Evolutionary conservation across 1,140 invertebrate genomes (phyloP).

Genomic region (Drosophila ironensis): DNA sequence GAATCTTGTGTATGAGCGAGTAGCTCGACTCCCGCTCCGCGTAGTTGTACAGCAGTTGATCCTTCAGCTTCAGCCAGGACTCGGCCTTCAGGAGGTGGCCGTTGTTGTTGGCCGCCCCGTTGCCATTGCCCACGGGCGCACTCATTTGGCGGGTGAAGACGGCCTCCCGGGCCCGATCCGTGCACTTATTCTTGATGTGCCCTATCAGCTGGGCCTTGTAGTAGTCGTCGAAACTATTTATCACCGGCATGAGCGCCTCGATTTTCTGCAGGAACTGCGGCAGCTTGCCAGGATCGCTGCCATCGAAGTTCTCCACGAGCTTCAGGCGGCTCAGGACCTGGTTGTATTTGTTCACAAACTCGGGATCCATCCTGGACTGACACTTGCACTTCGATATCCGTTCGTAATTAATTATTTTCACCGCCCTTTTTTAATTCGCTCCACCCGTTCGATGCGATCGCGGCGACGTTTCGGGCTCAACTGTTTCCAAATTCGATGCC

Average conservation of each 20-base stretch:
- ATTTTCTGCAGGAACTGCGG: constrained; percentile 66
- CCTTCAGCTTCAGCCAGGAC: constrained; percentile 65
- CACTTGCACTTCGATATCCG: neutral
- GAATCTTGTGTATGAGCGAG: constrained; percentile 58
- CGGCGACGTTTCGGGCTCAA: constrained; percentile 39
- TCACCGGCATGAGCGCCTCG: constrained; percentile 56
- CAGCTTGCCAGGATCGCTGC: constrained; percentile 58
- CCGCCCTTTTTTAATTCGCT: too few relatives aligned
- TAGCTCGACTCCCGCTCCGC: constrained; percentile 67
- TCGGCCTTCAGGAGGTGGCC: constrained; percentile 41
- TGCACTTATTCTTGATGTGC: constrained; percentile 70
- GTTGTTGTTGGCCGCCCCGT: constrained; percentile 27
- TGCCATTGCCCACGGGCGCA: constrained; percentile 43
- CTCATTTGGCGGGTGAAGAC: constrained; percentile 61
- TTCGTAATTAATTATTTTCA: neutral
- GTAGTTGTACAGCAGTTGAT: constrained; percentile 60
- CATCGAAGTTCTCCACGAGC: constrained; percentile 66
- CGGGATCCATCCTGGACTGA: constrained; percentile 51
- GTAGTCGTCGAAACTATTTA: constrained; percentile 67
- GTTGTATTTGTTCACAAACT: constrained; percentile 72
- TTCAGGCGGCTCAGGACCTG: constrained; percentile 62
- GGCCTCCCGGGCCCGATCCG: constrained; percentile 60
- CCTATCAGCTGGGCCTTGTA: constrained; percentile 60
- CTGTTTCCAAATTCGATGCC: constrained; percentile 51
- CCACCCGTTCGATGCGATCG: constrained; percentile 12